A percentile compares a stretch with the other conserved stretches of the same genome.
These are phyloP conservation scores for Cecropterus lyciades DNA, from an alignment of 1,140 invertebrate genomes.

Conservation along the genomic window DNA sequence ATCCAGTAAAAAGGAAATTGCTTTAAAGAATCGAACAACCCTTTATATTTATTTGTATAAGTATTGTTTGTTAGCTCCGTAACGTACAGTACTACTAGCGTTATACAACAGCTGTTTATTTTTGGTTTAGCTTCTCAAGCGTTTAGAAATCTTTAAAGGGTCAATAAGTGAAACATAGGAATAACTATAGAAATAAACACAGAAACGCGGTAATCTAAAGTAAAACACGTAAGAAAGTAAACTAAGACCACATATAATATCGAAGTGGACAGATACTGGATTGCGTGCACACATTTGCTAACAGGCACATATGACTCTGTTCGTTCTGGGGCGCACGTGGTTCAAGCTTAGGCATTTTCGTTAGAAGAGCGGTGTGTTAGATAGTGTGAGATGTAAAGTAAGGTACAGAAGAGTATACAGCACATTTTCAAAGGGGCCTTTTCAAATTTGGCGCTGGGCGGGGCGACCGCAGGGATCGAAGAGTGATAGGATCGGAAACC, in stretches of 20 bases:
- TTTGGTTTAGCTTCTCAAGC: conserved; percentile 40
- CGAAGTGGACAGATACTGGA: conserved; percentile 76
- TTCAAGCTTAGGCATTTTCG: conserved; percentile 57
- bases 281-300: conserved; percentile 79
- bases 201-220: conserved; percentile 69
- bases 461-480: conserved; percentile 71
- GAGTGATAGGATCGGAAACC: conserved; percentile 52
- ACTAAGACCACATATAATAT: conserved; percentile 82
- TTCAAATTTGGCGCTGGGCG: conserved; percentile 77
- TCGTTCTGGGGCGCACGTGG: conserved; percentile 61
- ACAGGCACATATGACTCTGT: conserved; percentile 72
- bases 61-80: conserved; percentile 46
- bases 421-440: conserved; percentile 58
- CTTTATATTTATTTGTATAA: conserved; percentile 54
- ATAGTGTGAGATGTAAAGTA: conserved; percentile 70
- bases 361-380: conserved; percentile 58
- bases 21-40: conserved; percentile 45
- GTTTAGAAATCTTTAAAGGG: conserved; percentile 34
- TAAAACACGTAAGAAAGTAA: conserved; percentile 62
- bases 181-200: conserved; percentile 59
- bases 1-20: conserved; percentile 41
- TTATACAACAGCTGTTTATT: conserved; percentile 37
- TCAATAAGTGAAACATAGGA: conserved; percentile 42
- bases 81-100: conserved; percentile 23
- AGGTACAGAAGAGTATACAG: conserved; percentile 59